Evolutionary conservation across 2,797 vertebrate genomes (phyloP).

Genomic region (Capromys pilorides): DNA sequence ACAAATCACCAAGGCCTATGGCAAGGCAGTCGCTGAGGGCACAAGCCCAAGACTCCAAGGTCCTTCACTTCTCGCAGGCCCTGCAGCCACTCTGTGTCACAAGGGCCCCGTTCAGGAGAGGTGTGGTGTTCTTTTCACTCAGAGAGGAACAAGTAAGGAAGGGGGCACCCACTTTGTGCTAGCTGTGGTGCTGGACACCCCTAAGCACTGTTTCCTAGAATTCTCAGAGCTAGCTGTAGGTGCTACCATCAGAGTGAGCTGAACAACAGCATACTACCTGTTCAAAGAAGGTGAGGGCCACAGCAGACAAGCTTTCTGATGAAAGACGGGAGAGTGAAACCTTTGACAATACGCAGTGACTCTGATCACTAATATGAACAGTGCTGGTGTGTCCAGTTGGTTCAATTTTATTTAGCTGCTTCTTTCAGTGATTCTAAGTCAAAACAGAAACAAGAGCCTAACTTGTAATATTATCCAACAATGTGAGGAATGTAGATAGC

Average conservation of each 20-base stretch:
- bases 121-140: neutral
- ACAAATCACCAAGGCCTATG: neutral
- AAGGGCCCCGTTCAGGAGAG: neutral
- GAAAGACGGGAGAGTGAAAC: neutral
- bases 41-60: accelerated
- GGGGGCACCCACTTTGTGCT: neutral
- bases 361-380: slow-evolving; percentile 52
- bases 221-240: neutral
- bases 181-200: neutral
- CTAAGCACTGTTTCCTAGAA: neutral
- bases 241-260: neutral
- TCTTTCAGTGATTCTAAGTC: slow-evolving; percentile 68
- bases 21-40: neutral
- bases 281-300: neutral
- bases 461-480: slow-evolving; percentile 77
- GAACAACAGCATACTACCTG: neutral
- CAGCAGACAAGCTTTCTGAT: neutral
- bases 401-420: slow-evolving; percentile 63
- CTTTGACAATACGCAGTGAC: slow-evolving; percentile 30
- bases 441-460: slow-evolving; percentile 73
- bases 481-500: slow-evolving; percentile 72
- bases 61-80: neutral
- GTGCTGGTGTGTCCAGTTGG: slow-evolving; percentile 35
- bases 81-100: too few relatives aligned
- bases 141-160: neutral